Base-by-base conservation (phyloP, 2,113 vertebrate species). In the Melanocharis versteri region DNA sequence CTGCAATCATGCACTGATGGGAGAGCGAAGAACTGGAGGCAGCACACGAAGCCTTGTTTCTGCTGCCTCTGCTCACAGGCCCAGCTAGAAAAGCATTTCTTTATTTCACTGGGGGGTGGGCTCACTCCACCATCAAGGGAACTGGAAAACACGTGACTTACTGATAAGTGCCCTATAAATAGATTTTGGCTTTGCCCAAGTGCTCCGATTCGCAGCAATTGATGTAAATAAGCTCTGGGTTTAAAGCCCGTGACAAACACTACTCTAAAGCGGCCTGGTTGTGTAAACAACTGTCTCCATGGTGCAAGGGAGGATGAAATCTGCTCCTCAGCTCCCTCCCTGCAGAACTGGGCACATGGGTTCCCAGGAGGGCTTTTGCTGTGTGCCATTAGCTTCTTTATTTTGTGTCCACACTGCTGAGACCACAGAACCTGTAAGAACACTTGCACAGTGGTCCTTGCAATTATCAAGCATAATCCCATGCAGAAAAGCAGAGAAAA, bases 141-240 rank as follows among this genome's bases (percentile, higher is more conserved):
- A 64, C 64, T 78, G 69, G 76, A 81, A 94, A 83, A 26, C 44
- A 51, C 1, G 2, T 69, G 83, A 78, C 6, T 6, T 7, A 31
- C 79, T 68, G 86, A 42, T 79, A 93, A 90, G 65, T 9, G 10
- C 8, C 68, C 90, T 78, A 90, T 71, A 93, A 93, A 95, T 71
- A 86, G 82, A 80, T 75, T 56, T 31, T 5, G 48, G 64, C 71
- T 94, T 81, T 60, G 83, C 60, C 47, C 71, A 70, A 51, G 78
- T 58, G 50, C 60, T 75, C 68, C n/a, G 48, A 81, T 82, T 75
- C 81, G 72, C 24, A 9, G 72, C 79, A 68, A 71, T 17, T 75
- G 54, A 80, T n/a, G 81, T 31, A 80, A 90, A 81, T 58, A 88
- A 80, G 31, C 62, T 81, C 45, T 12, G 37, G 45, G 51, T 83